Conservation (phyloP, 2,888 invertebrate genomes). For the Drosophila percnosoma region DNA sequence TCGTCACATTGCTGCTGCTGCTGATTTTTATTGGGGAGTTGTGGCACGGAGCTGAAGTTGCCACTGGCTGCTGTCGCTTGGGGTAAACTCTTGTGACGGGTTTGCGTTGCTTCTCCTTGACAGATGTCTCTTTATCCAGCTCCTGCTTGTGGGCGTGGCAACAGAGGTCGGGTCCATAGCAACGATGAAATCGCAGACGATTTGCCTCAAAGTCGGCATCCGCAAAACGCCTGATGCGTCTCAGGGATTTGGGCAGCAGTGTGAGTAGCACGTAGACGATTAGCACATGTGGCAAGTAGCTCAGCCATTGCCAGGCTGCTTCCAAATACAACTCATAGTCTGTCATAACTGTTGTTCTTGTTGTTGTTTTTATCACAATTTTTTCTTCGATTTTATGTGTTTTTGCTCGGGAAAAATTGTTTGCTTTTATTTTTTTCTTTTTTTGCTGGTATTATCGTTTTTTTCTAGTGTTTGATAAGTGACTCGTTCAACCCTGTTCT, state of each 20-base stretch:
- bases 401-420: constrained; percentile 27
- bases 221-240: constrained; percentile 76
- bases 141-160: constrained; percentile 70
- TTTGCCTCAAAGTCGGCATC: constrained; percentile 78
- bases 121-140: constrained; percentile 53
- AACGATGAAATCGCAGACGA: constrained; percentile 80
- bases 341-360: constrained; percentile 15
- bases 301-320: constrained; percentile 71
- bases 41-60: constrained; percentile 15
- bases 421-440: constrained; percentile 14
- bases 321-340: constrained; percentile 63
- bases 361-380: constrained; percentile 40
- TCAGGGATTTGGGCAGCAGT: constrained; percentile 80
- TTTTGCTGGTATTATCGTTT: constrained; percentile 37
- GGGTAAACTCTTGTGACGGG: constrained; percentile 82
- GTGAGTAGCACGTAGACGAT: constrained; percentile 81
- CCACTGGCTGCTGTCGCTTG: constrained; percentile 67
- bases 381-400: constrained; percentile 45
- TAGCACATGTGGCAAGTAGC: constrained; percentile 74
- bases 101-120: constrained; percentile 79
- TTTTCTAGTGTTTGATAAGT: constrained; percentile 55
- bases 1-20: constrained; percentile 80
- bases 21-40: constrained; percentile 37
- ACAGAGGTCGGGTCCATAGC: constrained; percentile 83
- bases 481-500: constrained; percentile 40